A percentile compares a stretch with the other conserved stretches of the same genome.
These are phyloP conservation scores for Mystacides longicornis DNA, from an alignment of 2,888 invertebrate species.

Conservation along the genomic window DNA sequence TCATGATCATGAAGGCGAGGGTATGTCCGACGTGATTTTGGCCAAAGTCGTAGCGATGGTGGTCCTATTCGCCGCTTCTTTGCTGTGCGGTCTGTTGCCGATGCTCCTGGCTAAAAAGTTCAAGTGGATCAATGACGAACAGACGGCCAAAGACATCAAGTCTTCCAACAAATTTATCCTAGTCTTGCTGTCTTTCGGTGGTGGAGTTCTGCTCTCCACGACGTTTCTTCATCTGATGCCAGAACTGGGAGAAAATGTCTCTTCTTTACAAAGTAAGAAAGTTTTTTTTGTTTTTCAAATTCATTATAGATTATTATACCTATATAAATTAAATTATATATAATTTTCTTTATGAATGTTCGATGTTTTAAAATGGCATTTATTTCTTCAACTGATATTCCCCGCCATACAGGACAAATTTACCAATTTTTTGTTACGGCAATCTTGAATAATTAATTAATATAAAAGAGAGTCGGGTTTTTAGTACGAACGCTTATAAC, in stretches of 20 bases:
- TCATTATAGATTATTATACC: not conserved
- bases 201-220: slow-evolving; percentile 75
- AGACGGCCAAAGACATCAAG: slow-evolving; percentile 43
- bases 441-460: too few relatives aligned
- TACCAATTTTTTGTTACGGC: too few relatives aligned
- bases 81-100: slow-evolving; percentile 68
- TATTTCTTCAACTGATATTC: too few relatives aligned
- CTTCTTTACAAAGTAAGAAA: slow-evolving; percentile 48
- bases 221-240: slow-evolving; percentile 77
- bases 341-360: not conserved
- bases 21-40: slow-evolving; percentile 46
- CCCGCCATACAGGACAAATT: too few relatives aligned
- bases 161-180: slow-evolving; percentile 49
- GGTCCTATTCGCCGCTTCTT: slow-evolving; percentile 67
- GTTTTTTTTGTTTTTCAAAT: not conserved
- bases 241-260: slow-evolving; percentile 64
- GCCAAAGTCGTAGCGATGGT: slow-evolving; percentile 76
- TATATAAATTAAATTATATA: not conserved
- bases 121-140: slow-evolving; percentile 47
- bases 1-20: slow-evolving; percentile 27
- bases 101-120: slow-evolving; percentile 60
- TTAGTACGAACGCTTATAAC: too few relatives aligned
- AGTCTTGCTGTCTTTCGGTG: slow-evolving; percentile 69
- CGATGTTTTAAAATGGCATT: not conserved
- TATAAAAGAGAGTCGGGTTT: too few relatives aligned